Evolutionary conservation across 2,888 invertebrate genomes (phyloP).

Genomic region (Leuctra nigra): DNA sequence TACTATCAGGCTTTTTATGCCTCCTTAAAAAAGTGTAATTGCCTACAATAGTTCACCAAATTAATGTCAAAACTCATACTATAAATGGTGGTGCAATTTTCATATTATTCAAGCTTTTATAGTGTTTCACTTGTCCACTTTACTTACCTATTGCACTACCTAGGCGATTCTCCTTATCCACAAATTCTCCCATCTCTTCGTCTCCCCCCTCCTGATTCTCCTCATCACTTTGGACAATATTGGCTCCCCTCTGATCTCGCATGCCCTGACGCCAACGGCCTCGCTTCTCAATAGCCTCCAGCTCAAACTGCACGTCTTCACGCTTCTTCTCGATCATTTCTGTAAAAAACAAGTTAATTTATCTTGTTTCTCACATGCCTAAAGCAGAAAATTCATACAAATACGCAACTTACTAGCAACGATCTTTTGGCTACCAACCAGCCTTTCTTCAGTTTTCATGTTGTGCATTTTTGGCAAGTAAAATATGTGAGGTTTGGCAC

Average conservation of each 20-base stretch:
- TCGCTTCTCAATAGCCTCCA: constrained; percentile 51
- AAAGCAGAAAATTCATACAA: constrained; percentile 22
- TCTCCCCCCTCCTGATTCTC: constrained; percentile 20
- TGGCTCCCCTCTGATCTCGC: constrained; percentile 25
- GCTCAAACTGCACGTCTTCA: constrained; percentile 55
- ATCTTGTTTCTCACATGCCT: too few relatives aligned
- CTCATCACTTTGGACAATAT: constrained; percentile 20
- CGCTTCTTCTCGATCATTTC: constrained; percentile 58
- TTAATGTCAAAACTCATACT: too few relatives aligned
- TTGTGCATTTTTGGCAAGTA: constrained; percentile 79
- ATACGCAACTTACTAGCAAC: constrained; percentile 53
- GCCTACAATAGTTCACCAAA: too few relatives aligned
- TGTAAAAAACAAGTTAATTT: too few relatives aligned
- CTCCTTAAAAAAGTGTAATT: too few relatives aligned
- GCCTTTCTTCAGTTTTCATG: constrained; percentile 57
- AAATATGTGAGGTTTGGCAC: constrained; percentile 78
- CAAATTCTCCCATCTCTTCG: constrained; percentile 20
- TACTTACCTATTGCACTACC: constrained; percentile 21
- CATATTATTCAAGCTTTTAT: too few relatives aligned
- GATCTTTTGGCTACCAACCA: constrained; percentile 54
- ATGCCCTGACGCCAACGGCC: constrained; percentile 29
- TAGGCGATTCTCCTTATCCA: constrained; percentile 26
- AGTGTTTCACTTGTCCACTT: too few relatives aligned
- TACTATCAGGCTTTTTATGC: too few relatives aligned
- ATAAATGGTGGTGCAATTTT: too few relatives aligned